These are phyloP conservation scores for Hippoglossus hippoglossus DNA, from an alignment of 2,797 vertebrate genomes.

Conservation along the genomic window DNA sequence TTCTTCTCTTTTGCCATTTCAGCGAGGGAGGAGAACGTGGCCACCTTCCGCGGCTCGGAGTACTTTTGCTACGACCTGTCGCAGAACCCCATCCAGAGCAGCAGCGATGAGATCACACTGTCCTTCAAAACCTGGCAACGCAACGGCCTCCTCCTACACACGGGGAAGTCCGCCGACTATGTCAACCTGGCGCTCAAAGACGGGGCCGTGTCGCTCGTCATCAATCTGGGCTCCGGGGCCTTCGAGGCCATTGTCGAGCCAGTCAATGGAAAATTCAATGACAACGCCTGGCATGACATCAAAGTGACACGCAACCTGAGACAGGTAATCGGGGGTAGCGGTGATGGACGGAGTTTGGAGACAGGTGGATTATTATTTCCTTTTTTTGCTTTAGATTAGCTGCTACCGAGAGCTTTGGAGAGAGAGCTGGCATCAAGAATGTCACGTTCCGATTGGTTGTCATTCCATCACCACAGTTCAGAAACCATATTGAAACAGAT, in stretches of 20 bases:
- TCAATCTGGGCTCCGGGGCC: conserved; percentile 98
- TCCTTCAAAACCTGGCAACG: conserved; percentile 99
- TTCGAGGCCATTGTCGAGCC: conserved; percentile 99
- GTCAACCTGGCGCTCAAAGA: conserved; percentile 98
- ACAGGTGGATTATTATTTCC: conserved; percentile 44
- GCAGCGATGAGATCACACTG: conserved; percentile 98
- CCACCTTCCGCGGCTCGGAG: conserved; percentile 96
- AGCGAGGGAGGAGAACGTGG: conserved; percentile 96
- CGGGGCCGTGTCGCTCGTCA: conserved; percentile 96
- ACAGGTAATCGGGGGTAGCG: conserved; percentile 91
- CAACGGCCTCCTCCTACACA: conserved; percentile 97
- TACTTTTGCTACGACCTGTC: conserved; percentile 99
- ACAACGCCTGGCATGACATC: conserved; percentile 98
- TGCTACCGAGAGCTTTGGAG: conserved; percentile 66
- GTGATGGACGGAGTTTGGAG: conserved; percentile 58
- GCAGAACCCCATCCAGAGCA: conserved; percentile 98
- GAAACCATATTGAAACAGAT: conserved; percentile 59
- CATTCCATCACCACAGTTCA: conserved; percentile 76
- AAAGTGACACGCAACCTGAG: conserved; percentile 99
- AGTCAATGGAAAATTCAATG: conserved; percentile 98
- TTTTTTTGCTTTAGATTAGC: conserved; percentile 46
- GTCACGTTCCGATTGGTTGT: conserved; percentile 79
- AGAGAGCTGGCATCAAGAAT: conserved; percentile 66
- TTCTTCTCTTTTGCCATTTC: conserved; percentile 44
- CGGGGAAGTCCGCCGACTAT: conserved; percentile 97